Conservation (phyloP, 2,113 vertebrate genomes). For the Nicator chloris region DNA sequence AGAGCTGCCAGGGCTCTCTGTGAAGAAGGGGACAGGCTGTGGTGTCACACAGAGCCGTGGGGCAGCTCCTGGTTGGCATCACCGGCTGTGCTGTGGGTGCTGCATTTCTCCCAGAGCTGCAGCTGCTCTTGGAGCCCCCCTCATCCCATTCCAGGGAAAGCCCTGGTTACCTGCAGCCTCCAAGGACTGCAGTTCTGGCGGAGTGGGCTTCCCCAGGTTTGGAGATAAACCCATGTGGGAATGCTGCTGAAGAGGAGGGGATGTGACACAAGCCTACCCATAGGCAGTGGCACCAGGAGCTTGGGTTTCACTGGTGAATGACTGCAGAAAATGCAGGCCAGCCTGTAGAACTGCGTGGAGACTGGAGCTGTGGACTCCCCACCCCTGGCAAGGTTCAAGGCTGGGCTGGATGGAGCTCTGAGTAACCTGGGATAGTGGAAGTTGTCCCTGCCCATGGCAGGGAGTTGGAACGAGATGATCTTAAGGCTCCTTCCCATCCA, state of each 20-base stretch:
- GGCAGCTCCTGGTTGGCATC: neutral
- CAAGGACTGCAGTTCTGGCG: neutral
- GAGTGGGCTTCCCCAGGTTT: neutral
- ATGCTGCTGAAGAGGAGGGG: neutral
- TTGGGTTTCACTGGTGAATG: neutral
- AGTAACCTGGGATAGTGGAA: neutral
- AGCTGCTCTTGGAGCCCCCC: neutral
- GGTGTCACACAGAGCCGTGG: rapidly evolving
- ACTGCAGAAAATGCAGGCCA: neutral
- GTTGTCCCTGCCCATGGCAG: neutral
- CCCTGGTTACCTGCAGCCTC: neutral
- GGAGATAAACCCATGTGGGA: neutral
- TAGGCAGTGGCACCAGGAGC: neutral
- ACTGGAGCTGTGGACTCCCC: neutral
- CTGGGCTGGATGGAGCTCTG: neutral
- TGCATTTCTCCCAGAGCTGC: neutral
- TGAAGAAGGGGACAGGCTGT: neutral
- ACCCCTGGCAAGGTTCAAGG: neutral
- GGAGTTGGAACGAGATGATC: rapidly evolving
- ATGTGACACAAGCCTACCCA: neutral
- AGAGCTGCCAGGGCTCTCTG: neutral
- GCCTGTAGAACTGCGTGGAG: neutral
- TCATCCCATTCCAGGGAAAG: neutral
- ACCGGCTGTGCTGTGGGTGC: neutral
- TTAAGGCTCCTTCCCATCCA: neutral